Conservation (phyloP, 1,140 invertebrate genomes). For the Temnothorax longispinosus region DNA sequence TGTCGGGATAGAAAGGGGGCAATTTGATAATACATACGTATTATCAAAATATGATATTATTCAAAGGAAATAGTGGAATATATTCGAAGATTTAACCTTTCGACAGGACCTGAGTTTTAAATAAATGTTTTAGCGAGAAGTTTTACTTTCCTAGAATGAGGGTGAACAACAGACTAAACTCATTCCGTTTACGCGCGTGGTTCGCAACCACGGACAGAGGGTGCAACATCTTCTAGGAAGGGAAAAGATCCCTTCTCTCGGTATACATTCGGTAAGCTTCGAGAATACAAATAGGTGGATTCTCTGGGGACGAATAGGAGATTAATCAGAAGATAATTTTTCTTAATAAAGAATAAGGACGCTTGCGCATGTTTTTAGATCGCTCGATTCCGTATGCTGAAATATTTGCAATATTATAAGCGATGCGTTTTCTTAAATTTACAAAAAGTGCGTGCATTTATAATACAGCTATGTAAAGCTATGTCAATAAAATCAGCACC, state of each 20-base stretch:
- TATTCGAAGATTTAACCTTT: slow-evolving; percentile 12
- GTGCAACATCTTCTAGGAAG: slow-evolving; percentile 46
- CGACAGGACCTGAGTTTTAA: slow-evolving; percentile 4
- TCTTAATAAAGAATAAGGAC: slow-evolving; percentile 47
- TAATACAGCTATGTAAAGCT: too few species aligned
- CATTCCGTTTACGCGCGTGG: slow-evolving; percentile 7
- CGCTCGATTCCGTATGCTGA: neutral
- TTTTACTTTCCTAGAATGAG: slow-evolving; percentile 47
- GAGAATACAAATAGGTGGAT: slow-evolving; percentile 29
- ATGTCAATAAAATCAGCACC: neutral
- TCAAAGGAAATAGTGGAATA: neutral
- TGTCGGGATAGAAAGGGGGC: too few species aligned
- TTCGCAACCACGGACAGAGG: slow-evolving; percentile 1
- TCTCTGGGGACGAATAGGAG: neutral
- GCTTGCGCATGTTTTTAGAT: slow-evolving; percentile 1
- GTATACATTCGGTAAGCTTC: slow-evolving; percentile 49
- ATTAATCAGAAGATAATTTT: slow-evolving; percentile 75
- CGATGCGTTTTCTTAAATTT: neutral
- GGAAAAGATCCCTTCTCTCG: slow-evolving; percentile 52
- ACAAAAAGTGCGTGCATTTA: neutral
- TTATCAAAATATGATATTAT: neutral
- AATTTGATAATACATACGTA: neutral
- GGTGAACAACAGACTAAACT: slow-evolving; percentile 56
- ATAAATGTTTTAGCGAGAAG: slow-evolving; percentile 25
- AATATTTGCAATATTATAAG: neutral